Evolutionary conservation across 2,797 vertebrate genomes (phyloP).

Genomic region (Ataeniobius toweri): DNA sequence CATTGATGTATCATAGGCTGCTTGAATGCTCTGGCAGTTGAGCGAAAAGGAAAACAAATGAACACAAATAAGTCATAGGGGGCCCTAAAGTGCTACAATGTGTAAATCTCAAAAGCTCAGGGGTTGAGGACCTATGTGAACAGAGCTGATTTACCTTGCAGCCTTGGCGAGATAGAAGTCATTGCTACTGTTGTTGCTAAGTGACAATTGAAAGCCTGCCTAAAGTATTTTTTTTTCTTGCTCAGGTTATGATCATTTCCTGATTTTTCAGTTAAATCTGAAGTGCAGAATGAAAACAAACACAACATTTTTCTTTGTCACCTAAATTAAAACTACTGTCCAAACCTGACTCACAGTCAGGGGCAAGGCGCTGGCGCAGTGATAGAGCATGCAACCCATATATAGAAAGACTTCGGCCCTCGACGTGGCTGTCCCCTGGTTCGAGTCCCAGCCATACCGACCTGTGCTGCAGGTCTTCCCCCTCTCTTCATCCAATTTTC

Average conservation of each 20-base stretch:
- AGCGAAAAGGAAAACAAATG: conserved; percentile 46
- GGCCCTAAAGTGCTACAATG: conserved; percentile 28
- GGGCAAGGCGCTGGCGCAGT: too few relatives aligned
- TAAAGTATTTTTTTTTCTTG: conserved; percentile 13
- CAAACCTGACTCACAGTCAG: too few relatives aligned
- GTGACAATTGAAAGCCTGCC: conserved; percentile 40
- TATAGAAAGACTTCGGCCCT: too few relatives aligned
- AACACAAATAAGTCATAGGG: conserved; percentile 43
- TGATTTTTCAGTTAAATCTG: conserved; percentile 37
- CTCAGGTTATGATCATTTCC: conserved; percentile 43
- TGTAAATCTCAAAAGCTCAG: conserved; percentile 41
- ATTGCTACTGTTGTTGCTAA: conserved; percentile 60
- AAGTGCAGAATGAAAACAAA: conserved; percentile 15
- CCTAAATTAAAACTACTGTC: neutral
- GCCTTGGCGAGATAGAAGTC: conserved; percentile 38
- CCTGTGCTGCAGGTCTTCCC: too few relatives aligned
- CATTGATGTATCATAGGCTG: conserved; percentile 52
- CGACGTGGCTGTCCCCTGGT: too few relatives aligned
- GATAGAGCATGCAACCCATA: too few relatives aligned
- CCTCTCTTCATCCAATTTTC: too few relatives aligned
- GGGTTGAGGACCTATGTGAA: conserved; percentile 42
- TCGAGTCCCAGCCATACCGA: too few relatives aligned
- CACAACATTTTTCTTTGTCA: neutral
- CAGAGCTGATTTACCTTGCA: conserved; percentile 29
- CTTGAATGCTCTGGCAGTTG: conserved; percentile 28